Conservation (phyloP, 2,797 vertebrate species). For the Onychomys arenicola region DNA sequence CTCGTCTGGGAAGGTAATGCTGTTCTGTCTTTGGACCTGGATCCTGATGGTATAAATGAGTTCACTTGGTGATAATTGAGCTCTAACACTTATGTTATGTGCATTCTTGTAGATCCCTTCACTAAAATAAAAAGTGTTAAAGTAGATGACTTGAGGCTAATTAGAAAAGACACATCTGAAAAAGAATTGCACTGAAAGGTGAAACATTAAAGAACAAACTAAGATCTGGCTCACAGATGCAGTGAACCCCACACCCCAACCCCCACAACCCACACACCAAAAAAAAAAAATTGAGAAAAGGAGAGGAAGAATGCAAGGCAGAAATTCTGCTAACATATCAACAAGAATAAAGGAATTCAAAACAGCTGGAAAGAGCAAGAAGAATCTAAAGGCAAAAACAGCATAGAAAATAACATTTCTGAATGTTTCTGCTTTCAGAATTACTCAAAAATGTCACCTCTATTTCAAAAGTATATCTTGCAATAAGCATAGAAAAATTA, state of each 20-base stretch:
- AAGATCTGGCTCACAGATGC: constrained; percentile 72
- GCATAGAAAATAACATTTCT: constrained; percentile 37
- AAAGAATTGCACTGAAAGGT: constrained; percentile 62
- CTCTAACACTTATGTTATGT: constrained; percentile 33
- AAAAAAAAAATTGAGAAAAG: not conserved
- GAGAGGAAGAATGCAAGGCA: not conserved
- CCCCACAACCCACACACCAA: not conserved
- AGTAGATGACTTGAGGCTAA: constrained; percentile 51
- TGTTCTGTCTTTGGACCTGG: not conserved
- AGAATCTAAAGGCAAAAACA: constrained; percentile 16
- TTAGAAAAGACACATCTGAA: constrained; percentile 71
- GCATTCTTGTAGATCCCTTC: constrained; percentile 40
- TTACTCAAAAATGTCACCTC: constrained; percentile 22
- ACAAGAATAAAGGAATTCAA: constrained; percentile 60
- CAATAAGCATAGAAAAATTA: not conserved
- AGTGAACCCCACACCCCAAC: not conserved
- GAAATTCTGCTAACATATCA: constrained; percentile 41
- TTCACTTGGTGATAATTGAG: constrained; percentile 57
- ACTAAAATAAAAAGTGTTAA: constrained; percentile 59
- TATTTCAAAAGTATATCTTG: constrained; percentile 17
- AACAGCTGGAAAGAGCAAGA: constrained; percentile 46
- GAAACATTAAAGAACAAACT: constrained; percentile 65
- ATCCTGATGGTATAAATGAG: not conserved
- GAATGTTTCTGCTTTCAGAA: constrained; percentile 32
- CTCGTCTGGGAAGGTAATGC: not conserved